phyloP scores from a whole-genome alignment of 2,113 vertebrate genomes.

The Mormyrus lacerda region DNA sequence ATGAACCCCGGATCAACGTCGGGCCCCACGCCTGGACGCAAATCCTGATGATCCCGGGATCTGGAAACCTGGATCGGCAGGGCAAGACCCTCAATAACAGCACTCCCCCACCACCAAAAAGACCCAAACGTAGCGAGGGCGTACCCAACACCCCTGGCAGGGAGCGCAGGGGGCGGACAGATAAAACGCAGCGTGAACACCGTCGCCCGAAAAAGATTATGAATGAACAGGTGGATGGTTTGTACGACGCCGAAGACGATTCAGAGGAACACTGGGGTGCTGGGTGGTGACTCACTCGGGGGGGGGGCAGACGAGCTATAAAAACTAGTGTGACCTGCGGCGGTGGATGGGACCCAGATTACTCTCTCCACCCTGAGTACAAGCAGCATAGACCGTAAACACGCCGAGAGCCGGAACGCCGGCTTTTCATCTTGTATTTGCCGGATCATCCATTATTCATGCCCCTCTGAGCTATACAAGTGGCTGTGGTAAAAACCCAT shows the following conservation, averaged over 20 bases:
- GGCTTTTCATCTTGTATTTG: not conserved
- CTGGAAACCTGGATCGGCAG: not conserved
- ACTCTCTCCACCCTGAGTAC: not conserved
- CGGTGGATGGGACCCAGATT: not conserved
- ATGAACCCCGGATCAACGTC: not conserved
- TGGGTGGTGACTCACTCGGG: not conserved
- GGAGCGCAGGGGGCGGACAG: not conserved
- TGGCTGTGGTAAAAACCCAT: not conserved
- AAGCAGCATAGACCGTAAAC: not conserved
- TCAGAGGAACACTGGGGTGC: not conserved
- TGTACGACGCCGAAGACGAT: not conserved
- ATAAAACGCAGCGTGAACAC: not conserved
- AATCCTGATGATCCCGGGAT: not conserved
- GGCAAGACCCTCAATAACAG: not conserved
- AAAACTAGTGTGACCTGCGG: not conserved
- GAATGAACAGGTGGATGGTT: not conserved
- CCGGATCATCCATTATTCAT: not conserved
- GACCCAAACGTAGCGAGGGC: not conserved
- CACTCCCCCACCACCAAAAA: not conserved
- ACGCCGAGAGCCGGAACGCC: not conserved
- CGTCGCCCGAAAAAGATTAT: not conserved
- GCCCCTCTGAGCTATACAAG: not conserved
- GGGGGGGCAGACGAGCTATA: not conserved
- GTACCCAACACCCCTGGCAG: not conserved
- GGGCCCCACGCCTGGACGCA: not conserved